Base-by-base conservation (phyloP, 2,797 vertebrate genomes). In the Gouania willdenowi region DNA sequence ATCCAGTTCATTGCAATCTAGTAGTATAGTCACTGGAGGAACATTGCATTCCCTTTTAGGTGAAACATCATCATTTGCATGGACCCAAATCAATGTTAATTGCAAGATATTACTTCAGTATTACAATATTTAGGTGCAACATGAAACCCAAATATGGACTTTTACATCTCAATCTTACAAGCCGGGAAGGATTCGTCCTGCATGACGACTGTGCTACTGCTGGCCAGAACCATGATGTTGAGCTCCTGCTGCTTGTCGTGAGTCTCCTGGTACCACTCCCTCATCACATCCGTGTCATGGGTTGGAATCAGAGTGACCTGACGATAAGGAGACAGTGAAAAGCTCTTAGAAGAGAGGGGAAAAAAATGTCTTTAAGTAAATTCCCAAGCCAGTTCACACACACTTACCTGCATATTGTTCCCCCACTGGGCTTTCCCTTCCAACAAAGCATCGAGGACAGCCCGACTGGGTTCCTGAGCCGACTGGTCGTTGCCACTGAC, bases 191-290 rank as follows among this genome's bases (percentile, higher is more conserved):
- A 98, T 71, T 98, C 96, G 17, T 98, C 96, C 87, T 98, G 96
- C 96, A 98, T 98, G 63, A 98, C 96, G 20, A 98, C 95, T 1
- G 95, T 98, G 88, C 95, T 98, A 89, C 96, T 98, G 89, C 94
- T 97, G 40, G 96, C 96, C 71, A 98, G 83, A 64, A 98, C 96
- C 96, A 98, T 98, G 76, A 98, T 94, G 87, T 97, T 98, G 45
- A 98, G 91, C 63, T 96, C 92, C 67, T 96, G 95, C 66, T 98
- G 96, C 69, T 94, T 96, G 83, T 98, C 94, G 0, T 98, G 96
- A 41, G 94, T 98, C 68, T 98, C 92, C 72, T 97, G 95, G 71
- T 98, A 98, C 96, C 96, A 98, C 69, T 98, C 95, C 46, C 95
- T 87, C 95, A 98, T 96, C 64, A 98, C 94, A 68, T 98, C 96